phyloP scores from a whole-genome alignment of 2,113 vertebrate genomes.

The Melospiza georgiana region DNA sequence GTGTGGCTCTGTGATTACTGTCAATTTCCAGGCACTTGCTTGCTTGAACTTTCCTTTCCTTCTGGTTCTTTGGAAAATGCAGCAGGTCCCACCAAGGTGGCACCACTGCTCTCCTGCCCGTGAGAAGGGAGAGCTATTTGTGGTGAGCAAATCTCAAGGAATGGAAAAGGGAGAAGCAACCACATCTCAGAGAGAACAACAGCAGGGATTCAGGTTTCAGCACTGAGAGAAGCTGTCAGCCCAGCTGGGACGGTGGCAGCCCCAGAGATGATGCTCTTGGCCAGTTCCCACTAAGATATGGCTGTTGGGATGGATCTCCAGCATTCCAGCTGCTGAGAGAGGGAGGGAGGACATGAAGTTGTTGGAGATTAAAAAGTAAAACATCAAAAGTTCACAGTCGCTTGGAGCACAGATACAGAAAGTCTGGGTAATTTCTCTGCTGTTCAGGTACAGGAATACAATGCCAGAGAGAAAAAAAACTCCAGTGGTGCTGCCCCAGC shows the following conservation, averaged over 20 bases:
- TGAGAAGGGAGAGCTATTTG: not conserved
- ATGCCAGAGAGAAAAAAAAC: not conserved
- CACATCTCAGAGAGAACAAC: not conserved
- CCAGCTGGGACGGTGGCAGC: not conserved
- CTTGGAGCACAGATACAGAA: not conserved
- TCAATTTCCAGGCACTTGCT: not conserved
- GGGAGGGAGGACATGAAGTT: not conserved
- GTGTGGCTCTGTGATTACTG: not conserved
- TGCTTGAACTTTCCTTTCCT: not conserved
- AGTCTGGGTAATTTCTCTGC: not conserved
- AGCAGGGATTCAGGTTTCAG: not conserved
- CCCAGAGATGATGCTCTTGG: not conserved
- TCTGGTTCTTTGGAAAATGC: not conserved
- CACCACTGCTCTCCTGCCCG: not conserved
- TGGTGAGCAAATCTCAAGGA: not conserved
- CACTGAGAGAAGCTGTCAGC: not conserved
- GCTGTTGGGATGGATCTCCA: not conserved
- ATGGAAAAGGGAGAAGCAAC: not conserved
- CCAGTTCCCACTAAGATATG: not conserved
- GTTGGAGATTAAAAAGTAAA: not conserved
- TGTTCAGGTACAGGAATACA: not conserved
- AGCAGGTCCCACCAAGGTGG: rapidly evolving
- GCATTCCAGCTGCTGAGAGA: not conserved
- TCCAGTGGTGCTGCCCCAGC: rapidly evolving
- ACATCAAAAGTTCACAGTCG: not conserved